phyloP scores from a whole-genome alignment of 2,888 invertebrate genomes.

The Diaperis boleti region DNA sequence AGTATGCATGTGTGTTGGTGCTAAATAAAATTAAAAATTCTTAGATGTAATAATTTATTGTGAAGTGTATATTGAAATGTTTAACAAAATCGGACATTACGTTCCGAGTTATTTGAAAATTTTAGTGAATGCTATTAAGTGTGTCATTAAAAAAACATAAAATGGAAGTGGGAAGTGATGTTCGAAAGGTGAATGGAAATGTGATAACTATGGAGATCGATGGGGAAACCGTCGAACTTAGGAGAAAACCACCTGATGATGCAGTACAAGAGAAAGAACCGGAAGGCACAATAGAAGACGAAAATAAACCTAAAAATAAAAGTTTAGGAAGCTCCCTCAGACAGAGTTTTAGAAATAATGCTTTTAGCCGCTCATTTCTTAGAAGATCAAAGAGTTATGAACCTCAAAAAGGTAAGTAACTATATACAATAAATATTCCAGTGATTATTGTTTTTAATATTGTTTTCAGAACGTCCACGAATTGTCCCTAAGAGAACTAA shows the following conservation, averaged over 20 bases:
- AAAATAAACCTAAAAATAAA: conserved; percentile 1
- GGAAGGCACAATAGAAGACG: neutral
- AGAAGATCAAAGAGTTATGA: conserved; percentile 30
- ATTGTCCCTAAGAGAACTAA: conserved; percentile 33
- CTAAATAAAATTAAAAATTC: too few relatives aligned
- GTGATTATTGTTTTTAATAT: neutral
- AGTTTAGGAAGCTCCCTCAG: conserved; percentile 31
- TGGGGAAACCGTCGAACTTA: conserved; percentile 26
- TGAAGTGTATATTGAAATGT: too few relatives aligned
- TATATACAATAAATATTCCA: neutral
- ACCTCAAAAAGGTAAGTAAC: conserved; percentile 17
- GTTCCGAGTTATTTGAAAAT: neutral
- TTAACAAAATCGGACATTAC: too few relatives aligned
- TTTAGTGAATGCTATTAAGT: too few relatives aligned
- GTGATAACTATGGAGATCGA: conserved; percentile 20
- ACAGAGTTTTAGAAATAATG: conserved; percentile 24
- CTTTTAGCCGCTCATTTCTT: conserved; percentile 9
- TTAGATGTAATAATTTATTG: too few relatives aligned
- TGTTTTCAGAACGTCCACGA: conserved; percentile 24
- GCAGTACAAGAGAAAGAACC: too few relatives aligned
- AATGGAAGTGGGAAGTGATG: too few relatives aligned
- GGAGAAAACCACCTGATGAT: too few relatives aligned
- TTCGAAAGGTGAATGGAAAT: conserved; percentile 2
- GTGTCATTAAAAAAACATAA: too few relatives aligned
- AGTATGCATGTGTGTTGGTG: too few relatives aligned